Evolutionary conservation across 2,888 invertebrate genomes (phyloP), one percentile per base, ranked within the genome.

Genomic region (Pammene aurita): DNA sequence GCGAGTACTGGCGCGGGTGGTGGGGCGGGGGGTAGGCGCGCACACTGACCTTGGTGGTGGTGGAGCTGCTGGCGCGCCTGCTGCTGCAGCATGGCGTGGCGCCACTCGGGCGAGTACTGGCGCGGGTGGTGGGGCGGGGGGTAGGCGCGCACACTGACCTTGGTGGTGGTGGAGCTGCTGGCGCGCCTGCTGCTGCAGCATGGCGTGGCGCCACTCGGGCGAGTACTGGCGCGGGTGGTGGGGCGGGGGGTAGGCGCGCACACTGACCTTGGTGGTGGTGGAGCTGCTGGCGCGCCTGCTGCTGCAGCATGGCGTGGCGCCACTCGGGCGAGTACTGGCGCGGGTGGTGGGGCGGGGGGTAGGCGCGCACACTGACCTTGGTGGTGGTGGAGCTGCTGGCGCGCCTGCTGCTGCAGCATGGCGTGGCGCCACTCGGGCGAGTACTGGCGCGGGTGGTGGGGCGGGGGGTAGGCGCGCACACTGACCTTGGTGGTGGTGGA

Each of bases 251-350:
- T 26, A 26, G 4, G 26, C 26, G 26, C 26, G 26, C 26, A 26
- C 26, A 26, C 26, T 54, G 64, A 90, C 92, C 89, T 88, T 92
- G 93, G 67, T 93, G 90, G 72, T 92, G 93, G 68, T 91, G 52
- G 52, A 52, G 91, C 81, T 90, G 91, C 69, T 89, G 89, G 69
- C 89, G 71, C 0, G 83, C 81, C 26, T 52, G 52, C 52, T 52
- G 94, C 82, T 95, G 95, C 91, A 95, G 94, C 78, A 95, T 93
- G 69, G 91, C 87, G 73, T 88, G 94, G 72, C 84, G 85, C 93
- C 85, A 93, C 75, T 92, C 92, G 71, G 91, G 90, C 74, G 90
- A 76, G 82, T 91, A 91, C 79, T 84, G 86, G n/a, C 88, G 84
- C 77, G 84, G 81, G 26, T 26, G 26, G 26, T 26, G 26, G 74